Conservation (phyloP, 1,140 invertebrate species). For the Calephelis virginiensis region DNA sequence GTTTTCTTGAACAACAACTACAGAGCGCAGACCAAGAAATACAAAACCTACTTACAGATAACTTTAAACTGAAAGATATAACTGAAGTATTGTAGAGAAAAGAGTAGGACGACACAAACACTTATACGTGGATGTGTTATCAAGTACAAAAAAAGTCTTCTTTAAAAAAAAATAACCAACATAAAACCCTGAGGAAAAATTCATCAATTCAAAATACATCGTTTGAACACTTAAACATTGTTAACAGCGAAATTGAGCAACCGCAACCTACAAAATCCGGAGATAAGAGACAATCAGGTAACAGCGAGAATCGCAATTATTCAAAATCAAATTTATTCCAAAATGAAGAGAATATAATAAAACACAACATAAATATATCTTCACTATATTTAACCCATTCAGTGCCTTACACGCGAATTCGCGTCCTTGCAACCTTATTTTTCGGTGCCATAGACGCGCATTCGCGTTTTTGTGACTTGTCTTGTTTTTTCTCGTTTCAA, state of each 20-base stretch:
- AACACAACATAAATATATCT: not conserved
- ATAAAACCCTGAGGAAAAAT: not conserved
- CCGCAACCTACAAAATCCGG: no score
- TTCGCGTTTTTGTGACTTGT: no score
- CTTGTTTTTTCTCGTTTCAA: no score
- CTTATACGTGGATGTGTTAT: not conserved
- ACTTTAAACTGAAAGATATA: not conserved
- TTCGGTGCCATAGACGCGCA: no score
- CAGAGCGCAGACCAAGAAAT: not conserved
- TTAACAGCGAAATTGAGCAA: not conserved
- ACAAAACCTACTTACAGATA: conserved; percentile 1
- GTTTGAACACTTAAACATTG: not conserved
- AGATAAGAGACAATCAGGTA: no score
- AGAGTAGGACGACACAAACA: not conserved
- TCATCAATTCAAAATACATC: not conserved
- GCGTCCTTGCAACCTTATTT: no score
- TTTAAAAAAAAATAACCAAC: not conserved
- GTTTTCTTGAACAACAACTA: not conserved
- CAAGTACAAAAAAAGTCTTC: not conserved
- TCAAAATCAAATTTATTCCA: no score
- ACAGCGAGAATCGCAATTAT: no score
- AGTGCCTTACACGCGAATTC: no score
- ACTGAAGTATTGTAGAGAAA: not conserved
- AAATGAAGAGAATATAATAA: no score
- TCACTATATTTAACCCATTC: not conserved